Evolutionary conservation across 2,888 invertebrate species (phyloP), one percentile per base, ranked within the genome.

Genomic region (Leucophenga maculata): DNA sequence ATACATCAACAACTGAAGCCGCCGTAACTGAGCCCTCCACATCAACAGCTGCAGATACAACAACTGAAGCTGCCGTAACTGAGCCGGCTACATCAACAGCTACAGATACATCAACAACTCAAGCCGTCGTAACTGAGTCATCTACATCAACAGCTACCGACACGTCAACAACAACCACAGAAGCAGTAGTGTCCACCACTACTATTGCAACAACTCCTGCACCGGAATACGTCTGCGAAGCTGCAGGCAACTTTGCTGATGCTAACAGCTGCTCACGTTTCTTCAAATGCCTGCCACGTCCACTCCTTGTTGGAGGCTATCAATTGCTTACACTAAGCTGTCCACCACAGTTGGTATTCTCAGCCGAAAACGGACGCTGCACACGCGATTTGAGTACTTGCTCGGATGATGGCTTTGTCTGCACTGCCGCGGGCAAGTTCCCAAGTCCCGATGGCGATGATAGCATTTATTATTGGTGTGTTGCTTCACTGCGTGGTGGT

Each of bases 381-480:
- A 71, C 77, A 14, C 78, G 78, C 0, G 86, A 86, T 55, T 44
- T 85, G 22, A 69, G 79, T n/a, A 20, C 67, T 3, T 86, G 86
- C 55, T 55, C 52, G 3, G 75, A 67, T 26, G 78, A 77, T 65
- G 44, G 11, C 0, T 74, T 80, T 31, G 60, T 50, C 9, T 86
- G 86, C n/a, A 3, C n/a, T 9, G 44, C 32, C 0, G 74, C 75
- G 8, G 85, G 84, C 20, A 75, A 71, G 0, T 75, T 80, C 50
- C 75, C 69, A 9, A 75, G 75, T 69, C 68, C 73, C 9, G 16
- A 69, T 0, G 78, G 77, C 57, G 74, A 82, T 50, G 74, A 83
- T 18, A 71, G 70, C 18, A 80, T 76, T 18, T 86, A 85, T 64
- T 86, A 85, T 52, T 75, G 65, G 69, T 86, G 86, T 20, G 68